Evolutionary conservation across 2,888 invertebrate species (phyloP).

Genomic region (Spisula solida): DNA sequence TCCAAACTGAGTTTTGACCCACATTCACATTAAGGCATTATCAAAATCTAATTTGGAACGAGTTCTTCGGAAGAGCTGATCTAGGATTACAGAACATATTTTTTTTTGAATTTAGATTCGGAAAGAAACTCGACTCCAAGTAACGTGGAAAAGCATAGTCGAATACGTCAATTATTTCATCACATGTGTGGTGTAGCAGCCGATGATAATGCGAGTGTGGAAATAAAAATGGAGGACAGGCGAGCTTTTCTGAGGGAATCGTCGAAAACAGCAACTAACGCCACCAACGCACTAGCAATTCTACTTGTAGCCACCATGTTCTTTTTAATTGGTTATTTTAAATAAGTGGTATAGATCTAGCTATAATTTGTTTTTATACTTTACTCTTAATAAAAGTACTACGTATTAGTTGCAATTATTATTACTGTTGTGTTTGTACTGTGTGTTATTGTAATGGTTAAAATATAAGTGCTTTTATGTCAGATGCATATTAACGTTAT

Average conservation of each 20-base stretch:
- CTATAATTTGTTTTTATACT: not conserved
- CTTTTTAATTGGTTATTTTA: constrained; percentile 52
- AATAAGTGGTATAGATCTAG: not conserved
- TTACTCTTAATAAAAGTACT: not conserved
- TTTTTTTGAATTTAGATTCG: not conserved
- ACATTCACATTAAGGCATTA: too few relatives aligned
- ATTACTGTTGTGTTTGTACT: too few relatives aligned
- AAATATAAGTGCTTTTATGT: too few relatives aligned
- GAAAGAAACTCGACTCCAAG: not conserved
- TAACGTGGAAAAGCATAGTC: not conserved
- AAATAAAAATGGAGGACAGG: constrained; percentile 39
- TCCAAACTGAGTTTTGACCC: too few relatives aligned
- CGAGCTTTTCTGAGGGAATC: constrained; percentile 39
- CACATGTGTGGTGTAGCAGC: constrained; percentile 29
- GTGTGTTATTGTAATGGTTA: too few relatives aligned
- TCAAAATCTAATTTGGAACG: too few relatives aligned
- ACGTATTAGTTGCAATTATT: not conserved
- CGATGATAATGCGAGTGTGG: constrained; percentile 16
- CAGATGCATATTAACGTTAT: too few relatives aligned
- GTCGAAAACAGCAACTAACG: constrained; percentile 17
- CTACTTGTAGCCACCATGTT: constrained; percentile 38
- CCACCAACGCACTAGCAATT: constrained; percentile 43
- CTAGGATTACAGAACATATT: too few relatives aligned
- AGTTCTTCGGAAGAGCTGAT: too few relatives aligned
- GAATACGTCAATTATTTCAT: constrained; percentile 8